These are phyloP conservation scores for Indicator maculatus DNA, from an alignment of 2,113 vertebrate genomes.

Conservation along the genomic window DNA sequence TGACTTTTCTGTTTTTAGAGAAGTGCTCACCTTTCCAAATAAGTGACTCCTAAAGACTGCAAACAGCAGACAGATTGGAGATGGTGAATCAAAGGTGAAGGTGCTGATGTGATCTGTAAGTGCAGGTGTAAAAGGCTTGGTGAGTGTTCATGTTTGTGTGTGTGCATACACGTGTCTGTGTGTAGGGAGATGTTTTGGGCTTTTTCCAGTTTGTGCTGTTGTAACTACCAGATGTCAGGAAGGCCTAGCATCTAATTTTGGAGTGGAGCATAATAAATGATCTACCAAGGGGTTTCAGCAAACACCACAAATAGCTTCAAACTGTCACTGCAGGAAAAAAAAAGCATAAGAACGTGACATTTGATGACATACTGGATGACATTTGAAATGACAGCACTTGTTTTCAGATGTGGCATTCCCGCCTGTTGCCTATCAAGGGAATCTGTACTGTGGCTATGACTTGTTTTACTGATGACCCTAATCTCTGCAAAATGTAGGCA, in stretches of 20 bases:
- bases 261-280: constrained; percentile 48
- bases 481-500: constrained; percentile 4
- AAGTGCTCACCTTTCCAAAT: neutral
- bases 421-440: constrained; percentile 32
- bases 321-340: constrained; percentile 58
- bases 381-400: constrained; percentile 57
- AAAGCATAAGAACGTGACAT: constrained; percentile 56
- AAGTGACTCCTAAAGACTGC: neutral
- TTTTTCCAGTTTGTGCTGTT: neutral
- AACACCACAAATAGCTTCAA: constrained; percentile 53
- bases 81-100: neutral
- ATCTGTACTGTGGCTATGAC: neutral
- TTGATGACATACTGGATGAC: constrained; percentile 65
- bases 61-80: neutral
- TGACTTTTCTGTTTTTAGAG: neutral
- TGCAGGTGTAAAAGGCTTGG: neutral
- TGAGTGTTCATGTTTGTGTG: neutral
- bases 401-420: constrained; percentile 36
- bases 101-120: neutral
- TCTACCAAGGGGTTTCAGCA: constrained; percentile 55
- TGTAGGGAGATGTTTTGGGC: neutral
- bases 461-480: constrained; percentile 41
- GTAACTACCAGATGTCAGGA: constrained; percentile 26
- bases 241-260: constrained; percentile 37
- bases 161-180: rapidly evolving